Evolutionary conservation across 1,140 invertebrate genomes (phyloP).

Genomic region (Pectinophora gossypiella): DNA sequence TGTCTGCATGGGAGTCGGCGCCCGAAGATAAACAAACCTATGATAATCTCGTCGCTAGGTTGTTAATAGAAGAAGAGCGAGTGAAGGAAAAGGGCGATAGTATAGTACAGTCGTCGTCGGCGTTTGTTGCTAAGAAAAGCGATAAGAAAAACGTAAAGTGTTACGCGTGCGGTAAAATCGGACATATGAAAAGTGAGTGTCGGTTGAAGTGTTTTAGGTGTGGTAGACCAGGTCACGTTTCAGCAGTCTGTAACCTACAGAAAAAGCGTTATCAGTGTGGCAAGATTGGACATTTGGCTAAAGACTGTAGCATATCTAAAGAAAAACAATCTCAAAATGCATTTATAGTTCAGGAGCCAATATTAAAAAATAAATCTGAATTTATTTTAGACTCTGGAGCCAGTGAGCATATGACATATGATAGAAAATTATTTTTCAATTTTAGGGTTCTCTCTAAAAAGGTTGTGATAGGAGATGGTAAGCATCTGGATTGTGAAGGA

Average conservation of each 20-base stretch:
- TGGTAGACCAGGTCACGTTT: slow-evolving; percentile 13
- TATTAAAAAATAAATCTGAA: neutral
- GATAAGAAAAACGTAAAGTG: too few species aligned
- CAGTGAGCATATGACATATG: slow-evolving; percentile 19
- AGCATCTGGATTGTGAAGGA: slow-evolving; percentile 5
- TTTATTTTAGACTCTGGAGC: slow-evolving; percentile 14
- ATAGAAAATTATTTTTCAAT: slow-evolving; percentile 8
- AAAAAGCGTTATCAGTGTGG: slow-evolving; percentile 5
- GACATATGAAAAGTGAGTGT: neutral
- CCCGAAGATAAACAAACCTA: slow-evolving; percentile 24
- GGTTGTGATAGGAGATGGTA: slow-evolving; percentile 16
- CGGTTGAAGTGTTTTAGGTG: slow-evolving; percentile 18
- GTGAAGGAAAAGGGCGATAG: too few species aligned
- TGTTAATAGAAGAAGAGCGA: slow-evolving; percentile 25
- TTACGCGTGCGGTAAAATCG: neutral
- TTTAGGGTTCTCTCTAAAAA: neutral
- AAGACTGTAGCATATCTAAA: neutral
- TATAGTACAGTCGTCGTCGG: neutral
- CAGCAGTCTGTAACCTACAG: slow-evolving; percentile 11
- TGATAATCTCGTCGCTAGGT: slow-evolving; percentile 30
- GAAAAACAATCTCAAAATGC: neutral
- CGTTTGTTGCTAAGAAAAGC: neutral
- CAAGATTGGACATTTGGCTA: slow-evolving; percentile 7
- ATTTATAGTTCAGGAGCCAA: neutral
- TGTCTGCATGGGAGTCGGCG: too few species aligned